These are phyloP conservation scores for Drosophila ohnishii DNA, from an alignment of 1,140 invertebrate genomes.

Conservation along the genomic window DNA sequence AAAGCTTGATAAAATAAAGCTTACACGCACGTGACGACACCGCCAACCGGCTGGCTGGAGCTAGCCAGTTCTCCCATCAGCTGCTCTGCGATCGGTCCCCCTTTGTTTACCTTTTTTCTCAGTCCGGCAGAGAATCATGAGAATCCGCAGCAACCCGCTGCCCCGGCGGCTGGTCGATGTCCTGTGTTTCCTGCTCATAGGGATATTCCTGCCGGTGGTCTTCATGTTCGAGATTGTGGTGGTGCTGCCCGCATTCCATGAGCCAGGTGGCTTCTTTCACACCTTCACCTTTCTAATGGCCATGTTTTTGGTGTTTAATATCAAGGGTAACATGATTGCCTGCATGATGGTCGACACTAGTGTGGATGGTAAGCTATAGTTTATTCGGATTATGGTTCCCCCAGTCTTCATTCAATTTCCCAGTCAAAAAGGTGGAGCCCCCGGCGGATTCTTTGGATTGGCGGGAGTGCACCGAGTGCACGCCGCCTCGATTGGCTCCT, in stretches of 20 bases:
- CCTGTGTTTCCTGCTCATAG: constrained; percentile 64
- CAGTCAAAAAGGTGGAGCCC: constrained; percentile 25
- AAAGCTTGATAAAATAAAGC: constrained; percentile 54
- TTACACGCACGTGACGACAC: constrained; percentile 55
- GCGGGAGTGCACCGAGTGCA: constrained; percentile 50
- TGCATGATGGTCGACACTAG: constrained; percentile 76
- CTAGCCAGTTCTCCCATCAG: constrained; percentile 1
- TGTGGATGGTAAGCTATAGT: constrained; percentile 49
- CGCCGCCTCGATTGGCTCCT: constrained; percentile 88
- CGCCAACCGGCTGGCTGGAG: constrained; percentile 21
- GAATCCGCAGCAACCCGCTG: constrained; percentile 65
- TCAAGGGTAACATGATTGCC: constrained; percentile 83
- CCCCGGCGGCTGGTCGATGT: constrained; percentile 67
- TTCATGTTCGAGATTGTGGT: constrained; percentile 86
- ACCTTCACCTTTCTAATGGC: constrained; percentile 85
- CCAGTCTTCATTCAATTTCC: no score
- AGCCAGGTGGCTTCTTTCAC: constrained; percentile 72
- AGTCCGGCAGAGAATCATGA: constrained; percentile 19
- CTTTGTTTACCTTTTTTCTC: constrained; percentile 28
- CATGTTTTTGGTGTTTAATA: constrained; percentile 85
- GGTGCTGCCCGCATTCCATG: constrained; percentile 87
- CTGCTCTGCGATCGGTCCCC: constrained; percentile 9
- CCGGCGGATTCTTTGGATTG: constrained; percentile 23
- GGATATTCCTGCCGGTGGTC: constrained; percentile 68
- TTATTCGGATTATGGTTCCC: background rate